Evolutionary conservation across 2,113 vertebrate genomes (phyloP).

Genomic region (Bombycilla garrulus): DNA sequence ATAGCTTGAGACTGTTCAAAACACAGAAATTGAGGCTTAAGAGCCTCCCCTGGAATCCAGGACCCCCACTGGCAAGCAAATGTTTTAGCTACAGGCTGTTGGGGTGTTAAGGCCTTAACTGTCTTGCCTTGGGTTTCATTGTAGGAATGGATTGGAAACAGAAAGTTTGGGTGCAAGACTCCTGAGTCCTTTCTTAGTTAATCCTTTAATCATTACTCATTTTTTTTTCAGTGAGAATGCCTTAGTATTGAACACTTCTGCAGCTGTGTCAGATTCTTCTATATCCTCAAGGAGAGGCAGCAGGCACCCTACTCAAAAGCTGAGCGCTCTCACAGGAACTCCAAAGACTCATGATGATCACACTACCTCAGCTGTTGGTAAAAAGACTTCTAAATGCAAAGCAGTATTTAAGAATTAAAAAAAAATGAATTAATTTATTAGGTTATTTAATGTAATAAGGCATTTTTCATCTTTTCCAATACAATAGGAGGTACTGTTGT

Average conservation of each 20-base stretch:
- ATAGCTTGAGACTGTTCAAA: background rate
- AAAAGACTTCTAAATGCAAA: constrained; percentile 13
- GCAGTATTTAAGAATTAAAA: background rate
- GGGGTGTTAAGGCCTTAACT: background rate
- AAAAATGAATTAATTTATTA: background rate
- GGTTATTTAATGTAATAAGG: background rate
- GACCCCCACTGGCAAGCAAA: background rate
- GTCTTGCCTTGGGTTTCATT: background rate
- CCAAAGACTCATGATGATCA: constrained; percentile 79
- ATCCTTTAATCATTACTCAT: background rate
- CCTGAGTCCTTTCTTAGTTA: background rate
- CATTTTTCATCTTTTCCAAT: constrained; percentile 1
- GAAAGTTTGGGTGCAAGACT: background rate
- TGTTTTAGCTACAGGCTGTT: background rate
- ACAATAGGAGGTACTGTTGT: constrained; percentile 78
- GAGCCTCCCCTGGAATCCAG: background rate
- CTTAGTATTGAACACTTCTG: constrained; percentile 19
- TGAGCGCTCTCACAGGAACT: constrained; percentile 65
- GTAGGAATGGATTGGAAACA: background rate
- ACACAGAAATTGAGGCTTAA: background rate
- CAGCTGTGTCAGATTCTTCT: constrained; percentile 53
- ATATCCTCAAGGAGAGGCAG: constrained; percentile 61
- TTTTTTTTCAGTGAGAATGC: constrained; percentile 37
- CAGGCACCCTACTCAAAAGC: constrained; percentile 75
- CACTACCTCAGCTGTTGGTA: constrained; percentile 81